Evolutionary conservation across 2,113 vertebrate species (phyloP).

Genomic region (Cichladusa arquata): DNA sequence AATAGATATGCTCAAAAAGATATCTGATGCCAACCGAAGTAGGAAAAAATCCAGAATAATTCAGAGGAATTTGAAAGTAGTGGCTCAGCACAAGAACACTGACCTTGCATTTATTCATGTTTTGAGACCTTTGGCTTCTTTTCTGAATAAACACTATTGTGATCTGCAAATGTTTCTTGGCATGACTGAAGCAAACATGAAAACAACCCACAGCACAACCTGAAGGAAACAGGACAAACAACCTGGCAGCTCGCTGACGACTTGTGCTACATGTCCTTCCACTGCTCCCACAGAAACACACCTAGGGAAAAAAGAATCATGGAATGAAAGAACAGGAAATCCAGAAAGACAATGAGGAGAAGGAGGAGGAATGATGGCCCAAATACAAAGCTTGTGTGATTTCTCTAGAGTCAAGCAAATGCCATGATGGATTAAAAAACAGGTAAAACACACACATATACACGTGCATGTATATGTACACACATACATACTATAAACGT

Average conservation of each 20-base stretch:
- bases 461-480: fast-evolving
- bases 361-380: neutral
- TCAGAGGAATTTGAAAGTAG: slow-evolving; percentile 11
- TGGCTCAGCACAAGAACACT: neutral
- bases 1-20: neutral
- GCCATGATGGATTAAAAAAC: neutral
- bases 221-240: neutral
- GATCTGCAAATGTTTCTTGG: neutral
- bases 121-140: neutral
- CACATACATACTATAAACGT: neutral
- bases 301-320: neutral
- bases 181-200: neutral
- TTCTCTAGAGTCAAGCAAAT: neutral
- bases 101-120: neutral
- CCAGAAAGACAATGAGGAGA: neutral
- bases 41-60: neutral
- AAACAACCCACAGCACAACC: neutral
- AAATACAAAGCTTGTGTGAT: neutral
- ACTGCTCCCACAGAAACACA: neutral
- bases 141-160: neutral
- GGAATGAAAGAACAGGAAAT: neutral
- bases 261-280: neutral
- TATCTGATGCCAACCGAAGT: neutral
- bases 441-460: neutral
- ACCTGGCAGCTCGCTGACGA: neutral